Base-by-base conservation (phyloP, 2,113 vertebrate species). In the Prolemur simus region DNA sequence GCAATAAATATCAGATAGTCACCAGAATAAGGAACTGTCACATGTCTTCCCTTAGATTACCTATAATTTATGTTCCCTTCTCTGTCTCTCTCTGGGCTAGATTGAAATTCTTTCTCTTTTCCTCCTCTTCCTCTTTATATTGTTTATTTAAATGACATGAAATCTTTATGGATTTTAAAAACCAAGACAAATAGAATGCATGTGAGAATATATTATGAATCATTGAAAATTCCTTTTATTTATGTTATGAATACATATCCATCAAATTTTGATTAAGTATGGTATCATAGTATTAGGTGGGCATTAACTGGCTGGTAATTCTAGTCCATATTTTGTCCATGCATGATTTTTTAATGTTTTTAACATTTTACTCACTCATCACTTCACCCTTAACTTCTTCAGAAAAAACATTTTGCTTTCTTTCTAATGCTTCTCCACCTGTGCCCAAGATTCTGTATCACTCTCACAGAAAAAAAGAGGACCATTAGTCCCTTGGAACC, bases 181-280 rank as follows among this genome's bases (percentile, higher is more conserved):
- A 32, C 11, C 11, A 92, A 87, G 47, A 76, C 6, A 95, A 78
- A 83, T 77, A 82, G 6, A 74, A 1, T 15, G 3, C 74, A 27
- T 83, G 64, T 9, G 20, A 96, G 54, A 91, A 60, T 78, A 17
- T 81, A 63, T 73, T n/a, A 52, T 47, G 68, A 87, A 52, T 80
- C 32, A 63, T 15, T 89, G 68, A 96, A 85, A 91, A 85, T 91
- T 63, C 8, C 23, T 69, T 86, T 84, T 37, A 58, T 93, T 73
- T 93, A 34, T 93, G 54, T 17, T 94, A 71, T 82, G 27, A 73
- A 73, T 42, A 47, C 13, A n/a, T 82, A 17, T 49, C 87, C 25
- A 42, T 54, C 52, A 60, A 81, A 60, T 77, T 71, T 92, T 76
- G 4, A 68, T 81, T 87, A 84, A 52, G 23, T 54, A 54, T 86